Conservation (phyloP, 2,888 invertebrate species). For the Neelides folsomi region DNA sequence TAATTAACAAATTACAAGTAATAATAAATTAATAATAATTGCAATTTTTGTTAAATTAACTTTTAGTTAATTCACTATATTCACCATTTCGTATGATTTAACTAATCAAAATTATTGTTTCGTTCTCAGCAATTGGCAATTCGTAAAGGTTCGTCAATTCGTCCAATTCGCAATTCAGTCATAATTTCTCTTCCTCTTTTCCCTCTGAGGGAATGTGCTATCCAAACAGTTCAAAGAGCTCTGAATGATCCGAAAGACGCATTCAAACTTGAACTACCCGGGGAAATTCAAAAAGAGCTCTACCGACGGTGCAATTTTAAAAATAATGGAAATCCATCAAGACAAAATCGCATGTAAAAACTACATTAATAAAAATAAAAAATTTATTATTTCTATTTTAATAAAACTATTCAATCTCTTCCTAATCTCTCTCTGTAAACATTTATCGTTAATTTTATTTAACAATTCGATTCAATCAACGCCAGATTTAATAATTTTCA, state of each 20-base stretch:
- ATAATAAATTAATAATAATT: neutral
- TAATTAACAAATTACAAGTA: neutral
- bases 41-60: neutral
- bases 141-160: slow-evolving; percentile 1
- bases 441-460: too few relatives aligned
- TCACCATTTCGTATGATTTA: too few relatives aligned
- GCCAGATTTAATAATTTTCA: too few relatives aligned
- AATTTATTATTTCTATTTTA: too few relatives aligned
- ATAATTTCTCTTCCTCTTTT: slow-evolving; percentile 45
- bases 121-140: too few relatives aligned
- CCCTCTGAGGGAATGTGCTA: slow-evolving; percentile 40
- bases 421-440: too few relatives aligned
- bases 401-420: too few relatives aligned
- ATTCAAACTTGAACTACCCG: slow-evolving; percentile 40
- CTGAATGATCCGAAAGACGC: slow-evolving; percentile 38
- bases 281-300: slow-evolving; percentile 31
- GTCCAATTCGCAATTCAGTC: slow-evolving; percentile 37
- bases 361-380: too few relatives aligned
- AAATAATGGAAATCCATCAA: too few relatives aligned
- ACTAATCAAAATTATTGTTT: too few relatives aligned
- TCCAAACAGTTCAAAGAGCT: slow-evolving; percentile 41
- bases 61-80: neutral
- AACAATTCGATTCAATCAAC: too few relatives aligned
- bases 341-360: too few relatives aligned
- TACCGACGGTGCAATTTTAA: slow-evolving; percentile 9